Evolutionary conservation across 2,888 invertebrate species (phyloP), one percentile per base, ranked within the genome.

Genomic region (Odontothrips loti): DNA sequence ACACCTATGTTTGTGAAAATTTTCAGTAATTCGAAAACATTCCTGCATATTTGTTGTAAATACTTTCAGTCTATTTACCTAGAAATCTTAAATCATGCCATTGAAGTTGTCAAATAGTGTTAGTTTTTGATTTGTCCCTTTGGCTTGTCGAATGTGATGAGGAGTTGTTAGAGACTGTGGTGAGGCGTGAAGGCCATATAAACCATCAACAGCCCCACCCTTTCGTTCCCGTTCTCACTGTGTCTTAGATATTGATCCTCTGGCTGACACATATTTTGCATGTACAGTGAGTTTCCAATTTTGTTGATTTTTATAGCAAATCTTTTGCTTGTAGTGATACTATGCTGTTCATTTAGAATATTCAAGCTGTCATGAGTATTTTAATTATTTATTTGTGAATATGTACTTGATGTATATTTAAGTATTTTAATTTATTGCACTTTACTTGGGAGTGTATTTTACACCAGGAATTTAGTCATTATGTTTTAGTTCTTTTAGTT

Each of bases 401-500:
- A 75, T 75, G 68, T 58, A 58, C 20, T 58, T 58, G 51, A 51
- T 51, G 15, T 75, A 75, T 75, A n/a, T 75, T 6, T 75, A 75
- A 27, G 23, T 75, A 75, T 23, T 12, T 75, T 75, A 23, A 75
- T 75, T 75, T 75, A 75, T 75, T 75, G 68, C 68, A 75, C 68
- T 75, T 75, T 75, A 23, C n/a, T 75, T 75, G 68, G 34, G 68
- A 75, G 68, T 75, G 68, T 75, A 75, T 27, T 12, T 27, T 27
- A 75, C 68, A 75, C 68, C 68, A 75, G 68, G 68, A 23, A 20
- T 27, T 75, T 75, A 75, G 68, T 75, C 68, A 75, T 75, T 75
- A 75, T 27, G 23, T 75, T 75, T 75, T 75, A 75, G 68, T 27
- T 27, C 27, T 58, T 58, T 43, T 43, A 6, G 34, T 43, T 43